phyloP scores from a whole-genome alignment of 2,888 invertebrate species.

The Periphyllus acericola region DNA sequence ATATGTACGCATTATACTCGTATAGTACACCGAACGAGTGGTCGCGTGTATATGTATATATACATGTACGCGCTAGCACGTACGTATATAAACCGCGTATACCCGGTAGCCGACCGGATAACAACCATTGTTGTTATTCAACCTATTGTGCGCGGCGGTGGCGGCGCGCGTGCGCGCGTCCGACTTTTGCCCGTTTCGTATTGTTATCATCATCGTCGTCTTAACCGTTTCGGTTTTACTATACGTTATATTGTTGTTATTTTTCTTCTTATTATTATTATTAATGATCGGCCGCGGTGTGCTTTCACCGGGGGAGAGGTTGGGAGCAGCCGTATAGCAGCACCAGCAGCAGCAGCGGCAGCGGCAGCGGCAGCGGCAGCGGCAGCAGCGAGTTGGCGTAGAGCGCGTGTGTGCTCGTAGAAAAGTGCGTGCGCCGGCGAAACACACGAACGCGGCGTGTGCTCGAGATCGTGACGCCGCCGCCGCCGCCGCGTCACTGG shows the following conservation, averaged over 20 bases:
- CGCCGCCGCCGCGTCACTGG: not conserved
- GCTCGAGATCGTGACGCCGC: constrained; percentile 58
- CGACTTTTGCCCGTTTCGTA: constrained; percentile 33
- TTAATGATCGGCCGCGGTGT: constrained; percentile 24
- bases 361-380: too few relatives aligned
- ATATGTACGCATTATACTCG: not conserved
- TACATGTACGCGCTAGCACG: not conserved
- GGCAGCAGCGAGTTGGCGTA: too few relatives aligned
- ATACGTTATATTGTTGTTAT: not conserved
- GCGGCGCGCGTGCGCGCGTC: not conserved
- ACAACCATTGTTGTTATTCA: constrained; percentile 55
- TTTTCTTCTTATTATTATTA: not conserved
- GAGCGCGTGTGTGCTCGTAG: not conserved
- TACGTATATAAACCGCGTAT: not conserved
- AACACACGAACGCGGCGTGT: constrained; percentile 50
- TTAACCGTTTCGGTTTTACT: constrained; percentile 4
- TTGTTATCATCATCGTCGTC: not conserved
- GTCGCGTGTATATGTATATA: too few relatives aligned
- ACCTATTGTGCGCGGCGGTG: constrained; percentile 12
- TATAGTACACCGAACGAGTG: not conserved
- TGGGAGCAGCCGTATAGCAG: not conserved
- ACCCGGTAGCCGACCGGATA: constrained; percentile 52
- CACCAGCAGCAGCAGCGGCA: too few relatives aligned
- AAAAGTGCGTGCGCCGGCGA: constrained; percentile 51
- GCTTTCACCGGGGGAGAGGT: constrained; percentile 34